phyloP scores from a whole-genome alignment of 2,113 vertebrate genomes.

The Jacana jacana region DNA sequence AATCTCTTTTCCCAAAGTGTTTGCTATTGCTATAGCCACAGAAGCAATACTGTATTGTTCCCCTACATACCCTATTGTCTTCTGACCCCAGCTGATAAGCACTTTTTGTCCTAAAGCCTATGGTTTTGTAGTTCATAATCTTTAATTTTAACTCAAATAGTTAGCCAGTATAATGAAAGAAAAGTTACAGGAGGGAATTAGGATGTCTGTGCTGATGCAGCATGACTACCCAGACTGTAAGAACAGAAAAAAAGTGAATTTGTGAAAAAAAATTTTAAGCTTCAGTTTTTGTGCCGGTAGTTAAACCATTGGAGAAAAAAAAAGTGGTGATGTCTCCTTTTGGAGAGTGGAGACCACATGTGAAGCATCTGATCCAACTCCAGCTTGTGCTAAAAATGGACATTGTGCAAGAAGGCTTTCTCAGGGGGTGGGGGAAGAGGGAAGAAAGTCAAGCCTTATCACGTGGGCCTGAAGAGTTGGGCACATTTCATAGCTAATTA shows the following conservation, averaged over 20 bases:
- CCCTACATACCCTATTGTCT: background rate
- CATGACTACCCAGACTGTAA: background rate
- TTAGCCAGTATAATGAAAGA: background rate
- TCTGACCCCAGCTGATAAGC: conserved; percentile 15
- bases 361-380: conserved; percentile 58
- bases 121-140: conserved; percentile 2
- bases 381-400: conserved; percentile 57
- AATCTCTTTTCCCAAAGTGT: conserved; percentile 28
- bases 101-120: conserved; percentile 1
- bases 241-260: background rate
- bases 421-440: background rate
- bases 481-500: background rate
- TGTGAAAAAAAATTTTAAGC: background rate
- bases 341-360: conserved; percentile 44
- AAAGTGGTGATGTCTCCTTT: conserved; percentile 54
- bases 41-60: background rate
- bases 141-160: background rate
- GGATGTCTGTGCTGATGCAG: background rate
- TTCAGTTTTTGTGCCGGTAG: background rate
- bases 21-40: background rate
- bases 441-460: conserved; percentile 1
- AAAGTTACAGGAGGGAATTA: background rate
- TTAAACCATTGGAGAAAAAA: conserved; percentile 14
- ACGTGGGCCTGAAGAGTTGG: background rate
- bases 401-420: conserved; percentile 54